Evolutionary conservation across 1,140 invertebrate genomes (phyloP).

Genomic region (Aphaenogaster rudis): DNA sequence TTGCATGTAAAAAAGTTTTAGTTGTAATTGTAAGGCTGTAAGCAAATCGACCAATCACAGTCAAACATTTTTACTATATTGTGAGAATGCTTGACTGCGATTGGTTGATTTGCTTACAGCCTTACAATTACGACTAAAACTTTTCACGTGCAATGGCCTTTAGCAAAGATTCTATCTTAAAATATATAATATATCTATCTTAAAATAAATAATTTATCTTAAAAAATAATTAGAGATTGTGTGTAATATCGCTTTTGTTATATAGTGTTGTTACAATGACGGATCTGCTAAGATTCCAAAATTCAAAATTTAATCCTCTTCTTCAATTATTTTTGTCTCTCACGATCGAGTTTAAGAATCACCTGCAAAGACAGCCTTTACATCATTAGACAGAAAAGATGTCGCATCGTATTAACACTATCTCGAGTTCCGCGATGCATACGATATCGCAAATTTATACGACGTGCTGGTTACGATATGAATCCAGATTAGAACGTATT

Average conservation of each 20-base stretch:
- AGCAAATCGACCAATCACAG: too few species aligned
- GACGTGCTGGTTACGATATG: constrained; percentile 17
- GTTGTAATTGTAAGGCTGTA: too few species aligned
- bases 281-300: background rate
- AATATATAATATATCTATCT: background rate
- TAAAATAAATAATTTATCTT: background rate
- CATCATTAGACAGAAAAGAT: background rate
- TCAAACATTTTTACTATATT: too few species aligned
- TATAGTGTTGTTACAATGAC: background rate
- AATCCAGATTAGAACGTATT: constrained; percentile 48
- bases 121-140: too few species aligned
- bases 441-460: constrained; percentile 50
- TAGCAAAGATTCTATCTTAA: background rate
- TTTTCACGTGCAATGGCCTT: too few species aligned
- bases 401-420: constrained; percentile 37
- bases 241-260: background rate
- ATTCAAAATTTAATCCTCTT: background rate
- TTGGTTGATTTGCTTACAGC: too few species aligned
- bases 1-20: too few species aligned
- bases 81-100: too few species aligned
- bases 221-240: background rate
- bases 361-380: background rate
- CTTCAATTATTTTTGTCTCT: background rate
- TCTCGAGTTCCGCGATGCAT: constrained; percentile 7
- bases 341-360: background rate